Conservation (phyloP, 2,113 vertebrate genomes). For the Rhynchopsitta pachyrhyncha region DNA sequence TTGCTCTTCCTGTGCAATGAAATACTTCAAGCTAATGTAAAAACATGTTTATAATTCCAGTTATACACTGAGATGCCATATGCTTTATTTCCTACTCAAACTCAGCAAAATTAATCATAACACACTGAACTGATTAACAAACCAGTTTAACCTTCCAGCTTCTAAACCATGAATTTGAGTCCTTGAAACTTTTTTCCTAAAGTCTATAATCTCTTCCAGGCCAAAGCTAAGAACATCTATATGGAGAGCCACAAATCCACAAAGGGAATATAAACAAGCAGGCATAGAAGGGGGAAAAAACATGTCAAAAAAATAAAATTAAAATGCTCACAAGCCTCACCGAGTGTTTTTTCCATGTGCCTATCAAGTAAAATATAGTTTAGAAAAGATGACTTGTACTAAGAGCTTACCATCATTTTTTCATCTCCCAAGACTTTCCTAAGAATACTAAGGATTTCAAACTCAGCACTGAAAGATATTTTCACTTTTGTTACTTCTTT, state of each 20-base stretch:
- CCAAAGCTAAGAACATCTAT: neutral
- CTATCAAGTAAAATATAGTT: neutral
- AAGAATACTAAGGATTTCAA: conserved; percentile 64
- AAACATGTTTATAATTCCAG: neutral
- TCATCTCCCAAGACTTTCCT: conserved; percentile 73
- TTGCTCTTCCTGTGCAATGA: neutral
- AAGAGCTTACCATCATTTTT: conserved; percentile 48
- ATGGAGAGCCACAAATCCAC: neutral
- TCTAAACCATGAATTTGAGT: neutral
- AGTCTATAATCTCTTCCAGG: neutral
- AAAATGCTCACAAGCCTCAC: neutral
- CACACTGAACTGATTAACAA: neutral
- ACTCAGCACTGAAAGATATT: conserved; percentile 77
- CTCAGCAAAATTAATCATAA: neutral
- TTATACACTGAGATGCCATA: neutral
- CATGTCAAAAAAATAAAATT: neutral
- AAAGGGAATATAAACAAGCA: neutral
- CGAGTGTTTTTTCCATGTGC: neutral
- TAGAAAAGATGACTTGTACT: neutral
- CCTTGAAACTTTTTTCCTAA: neutral
- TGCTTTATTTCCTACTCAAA: neutral
- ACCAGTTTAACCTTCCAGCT: neutral
- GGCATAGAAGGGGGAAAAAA: neutral
- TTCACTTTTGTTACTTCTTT: conserved; percentile 73
- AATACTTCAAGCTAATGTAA: neutral